Evolutionary conservation across 2,888 invertebrate species (phyloP).

Genomic region (Lithosia quadra): DNA sequence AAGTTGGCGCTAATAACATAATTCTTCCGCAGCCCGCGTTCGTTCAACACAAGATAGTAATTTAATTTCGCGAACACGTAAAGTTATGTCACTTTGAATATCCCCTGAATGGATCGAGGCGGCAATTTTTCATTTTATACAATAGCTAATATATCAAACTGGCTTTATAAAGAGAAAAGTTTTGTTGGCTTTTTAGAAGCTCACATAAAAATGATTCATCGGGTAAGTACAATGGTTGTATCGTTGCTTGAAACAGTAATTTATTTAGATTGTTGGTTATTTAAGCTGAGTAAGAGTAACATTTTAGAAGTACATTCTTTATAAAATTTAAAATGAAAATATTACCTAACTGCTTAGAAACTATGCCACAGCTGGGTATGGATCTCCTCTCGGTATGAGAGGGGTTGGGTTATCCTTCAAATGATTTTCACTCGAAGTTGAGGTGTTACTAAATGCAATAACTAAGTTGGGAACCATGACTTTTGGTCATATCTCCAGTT

Average conservation of each 20-base stretch:
- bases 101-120: conserved; percentile 10
- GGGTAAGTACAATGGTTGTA: conserved; percentile 21
- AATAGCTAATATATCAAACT: conserved; percentile 24
- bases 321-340: background rate
- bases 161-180: conserved; percentile 19
- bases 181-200: conserved; percentile 23
- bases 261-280: conserved; percentile 4
- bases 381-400: background rate
- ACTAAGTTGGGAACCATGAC: no score
- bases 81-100: conserved; percentile 26
- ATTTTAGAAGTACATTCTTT: background rate
- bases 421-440: no score
- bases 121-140: conserved; percentile 26
- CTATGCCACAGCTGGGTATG: background rate
- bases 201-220: conserved; percentile 25
- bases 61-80: conserved; percentile 54
- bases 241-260: conserved; percentile 17
- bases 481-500: no score
- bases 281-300: background rate
- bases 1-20: conserved; percentile 52
- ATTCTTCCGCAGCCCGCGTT: conserved; percentile 48
- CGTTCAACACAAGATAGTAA: conserved; percentile 53
- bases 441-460: no score
- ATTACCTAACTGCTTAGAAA: background rate
- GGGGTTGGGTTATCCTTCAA: background rate